These are phyloP conservation scores for Poicephalus meyeri DNA, from an alignment of 2,113 vertebrate genomes.

Conservation along the genomic window DNA sequence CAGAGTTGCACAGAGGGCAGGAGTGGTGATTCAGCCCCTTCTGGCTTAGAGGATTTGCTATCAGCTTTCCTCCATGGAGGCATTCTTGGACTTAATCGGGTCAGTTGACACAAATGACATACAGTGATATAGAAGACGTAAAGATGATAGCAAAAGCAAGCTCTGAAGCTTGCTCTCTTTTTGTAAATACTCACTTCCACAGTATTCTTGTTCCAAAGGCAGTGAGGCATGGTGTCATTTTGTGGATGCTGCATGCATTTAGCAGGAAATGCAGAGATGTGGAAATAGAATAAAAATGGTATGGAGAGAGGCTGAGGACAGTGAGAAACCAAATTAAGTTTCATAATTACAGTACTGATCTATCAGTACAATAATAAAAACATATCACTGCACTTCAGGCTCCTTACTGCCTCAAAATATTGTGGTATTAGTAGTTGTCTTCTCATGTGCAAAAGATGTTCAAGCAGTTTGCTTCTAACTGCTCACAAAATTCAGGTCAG, in stretches of 20 bases:
- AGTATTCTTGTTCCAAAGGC: neutral
- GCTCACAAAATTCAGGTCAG: neutral
- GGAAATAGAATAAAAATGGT: neutral
- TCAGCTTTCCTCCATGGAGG: neutral
- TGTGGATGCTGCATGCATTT: neutral
- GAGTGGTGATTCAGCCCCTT: rapidly evolving
- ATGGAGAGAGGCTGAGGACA: neutral
- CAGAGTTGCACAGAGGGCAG: rapidly evolving
- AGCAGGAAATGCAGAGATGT: neutral
- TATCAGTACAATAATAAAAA: neutral
- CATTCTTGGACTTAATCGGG: neutral
- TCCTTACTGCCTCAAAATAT: neutral
- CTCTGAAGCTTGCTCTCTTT: neutral
- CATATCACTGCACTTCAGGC: neutral
- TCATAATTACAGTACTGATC: neutral
- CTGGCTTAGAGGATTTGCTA: neutral
- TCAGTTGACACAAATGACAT: neutral
- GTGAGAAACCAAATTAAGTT: neutral
- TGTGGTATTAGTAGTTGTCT: neutral
- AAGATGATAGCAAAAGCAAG: neutral
- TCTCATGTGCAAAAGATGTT: neutral
- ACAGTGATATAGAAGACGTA: neutral
- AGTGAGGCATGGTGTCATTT: neutral
- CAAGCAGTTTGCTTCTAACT: neutral
- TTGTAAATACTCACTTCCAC: neutral